phyloP scores from a whole-genome alignment of 1,140 invertebrate species.

The Anoplolepis gracilipes region DNA sequence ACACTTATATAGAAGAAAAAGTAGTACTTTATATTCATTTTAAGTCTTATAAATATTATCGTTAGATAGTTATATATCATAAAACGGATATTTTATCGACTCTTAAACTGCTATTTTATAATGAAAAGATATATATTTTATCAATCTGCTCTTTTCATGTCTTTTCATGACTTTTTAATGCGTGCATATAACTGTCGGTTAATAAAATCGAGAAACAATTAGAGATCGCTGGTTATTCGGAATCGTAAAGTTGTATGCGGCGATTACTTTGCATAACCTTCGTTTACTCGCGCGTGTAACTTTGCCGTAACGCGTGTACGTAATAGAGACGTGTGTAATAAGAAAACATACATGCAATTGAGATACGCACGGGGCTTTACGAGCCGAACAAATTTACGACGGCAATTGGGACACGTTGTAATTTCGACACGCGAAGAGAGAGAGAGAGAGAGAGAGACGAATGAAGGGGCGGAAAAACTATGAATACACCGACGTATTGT shows the following conservation, averaged over 20 bases:
- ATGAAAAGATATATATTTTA: neutral
- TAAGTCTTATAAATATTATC: neutral
- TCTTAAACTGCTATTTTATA: neutral
- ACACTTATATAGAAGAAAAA: neutral
- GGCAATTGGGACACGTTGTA: slow-evolving; percentile 66
- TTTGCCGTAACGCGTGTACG: neutral
- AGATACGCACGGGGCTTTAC: slow-evolving; percentile 54
- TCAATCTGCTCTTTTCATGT: too few relatives aligned
- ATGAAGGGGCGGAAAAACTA: slow-evolving; percentile 53
- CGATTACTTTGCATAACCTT: slow-evolving; percentile 21
- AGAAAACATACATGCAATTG: slow-evolving; percentile 61
- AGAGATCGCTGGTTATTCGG: neutral
- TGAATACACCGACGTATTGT: slow-evolving; percentile 35
- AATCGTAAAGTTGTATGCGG: slow-evolving; percentile 20
- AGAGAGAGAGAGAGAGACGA: slow-evolving; percentile 4
- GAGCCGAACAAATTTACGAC: slow-evolving; percentile 55
- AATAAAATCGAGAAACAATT: neutral
- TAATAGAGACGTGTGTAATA: slow-evolving; percentile 45
- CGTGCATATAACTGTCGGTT: neutral
- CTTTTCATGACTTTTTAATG: neutral
- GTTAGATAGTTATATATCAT: too few relatives aligned
- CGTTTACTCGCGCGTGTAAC: neutral
- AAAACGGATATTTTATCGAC: neutral
- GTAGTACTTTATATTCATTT: neutral
- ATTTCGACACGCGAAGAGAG: slow-evolving; percentile 60